Evolutionary conservation across 2,888 invertebrate species (phyloP).

Genomic region (Andrena praecox): DNA sequence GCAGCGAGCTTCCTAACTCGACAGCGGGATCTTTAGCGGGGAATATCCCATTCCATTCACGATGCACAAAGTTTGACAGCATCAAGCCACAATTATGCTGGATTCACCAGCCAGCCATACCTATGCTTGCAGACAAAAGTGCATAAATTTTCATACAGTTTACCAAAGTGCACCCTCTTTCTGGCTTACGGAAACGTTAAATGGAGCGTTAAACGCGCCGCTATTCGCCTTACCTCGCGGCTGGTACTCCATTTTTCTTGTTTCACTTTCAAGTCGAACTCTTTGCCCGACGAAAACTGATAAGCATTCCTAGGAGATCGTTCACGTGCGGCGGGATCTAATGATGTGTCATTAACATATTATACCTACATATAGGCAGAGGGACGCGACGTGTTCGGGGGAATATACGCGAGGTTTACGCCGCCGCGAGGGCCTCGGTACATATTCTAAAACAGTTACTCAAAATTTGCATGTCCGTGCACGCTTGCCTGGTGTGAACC

Average conservation of each 20-base stretch:
- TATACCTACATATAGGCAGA: constrained; percentile 32
- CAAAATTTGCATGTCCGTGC: constrained; percentile 66
- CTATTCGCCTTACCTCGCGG: background rate
- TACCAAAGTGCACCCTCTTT: background rate
- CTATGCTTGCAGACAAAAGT: background rate
- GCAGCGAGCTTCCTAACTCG: no score
- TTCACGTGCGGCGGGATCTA: constrained; percentile 34
- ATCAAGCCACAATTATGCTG: background rate
- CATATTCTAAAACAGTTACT: constrained; percentile 66
- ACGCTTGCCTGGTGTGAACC: constrained; percentile 59
- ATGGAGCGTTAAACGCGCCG: background rate
- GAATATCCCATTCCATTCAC: background rate
- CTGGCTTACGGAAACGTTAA: background rate
- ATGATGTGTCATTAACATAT: constrained; percentile 54
- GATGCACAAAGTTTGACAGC: background rate
- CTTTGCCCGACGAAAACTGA: background rate
- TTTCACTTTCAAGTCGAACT: background rate
- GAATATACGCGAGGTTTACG: constrained; percentile 42
- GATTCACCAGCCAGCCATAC: background rate
- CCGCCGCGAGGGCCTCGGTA: constrained; percentile 21
- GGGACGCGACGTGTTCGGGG: constrained; percentile 7
- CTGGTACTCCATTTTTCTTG: background rate
- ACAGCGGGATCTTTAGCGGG: background rate
- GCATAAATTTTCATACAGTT: background rate
- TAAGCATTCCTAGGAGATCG: constrained; percentile 30